Conservation (phyloP, 2,113 vertebrate species). For the Elephantulus edwardii region DNA sequence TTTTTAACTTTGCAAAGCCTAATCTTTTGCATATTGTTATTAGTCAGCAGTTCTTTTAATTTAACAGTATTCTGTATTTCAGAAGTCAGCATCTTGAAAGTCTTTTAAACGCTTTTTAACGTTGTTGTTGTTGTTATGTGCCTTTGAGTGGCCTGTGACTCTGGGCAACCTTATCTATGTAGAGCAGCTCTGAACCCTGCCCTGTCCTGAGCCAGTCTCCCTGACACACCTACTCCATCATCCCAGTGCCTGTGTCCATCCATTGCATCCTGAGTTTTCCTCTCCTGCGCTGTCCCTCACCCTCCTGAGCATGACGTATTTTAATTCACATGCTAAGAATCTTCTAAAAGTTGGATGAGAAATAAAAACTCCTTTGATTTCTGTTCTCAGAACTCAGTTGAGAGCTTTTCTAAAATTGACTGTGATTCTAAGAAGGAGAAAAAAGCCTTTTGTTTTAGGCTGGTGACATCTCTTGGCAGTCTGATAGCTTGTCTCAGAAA, state of each 20-base stretch:
- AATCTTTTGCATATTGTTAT: not conserved
- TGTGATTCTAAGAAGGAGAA: not conserved
- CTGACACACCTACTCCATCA: no score
- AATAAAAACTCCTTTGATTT: constrained; percentile 39
- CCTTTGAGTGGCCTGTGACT: no score
- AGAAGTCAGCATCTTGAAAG: constrained; percentile 10
- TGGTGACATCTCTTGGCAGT: not conserved
- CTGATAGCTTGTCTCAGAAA: constrained; percentile 17
- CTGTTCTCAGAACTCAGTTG: not conserved
- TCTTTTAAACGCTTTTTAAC: no score
- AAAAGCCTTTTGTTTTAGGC: not conserved
- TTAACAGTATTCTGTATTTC: not conserved
- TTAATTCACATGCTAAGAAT: constrained; percentile 14
- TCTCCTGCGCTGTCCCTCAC: no score
- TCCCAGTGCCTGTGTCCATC: no score
- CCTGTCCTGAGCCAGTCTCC: no score
- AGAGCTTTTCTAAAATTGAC: constrained; percentile 29
- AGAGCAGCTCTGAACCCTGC: no score
- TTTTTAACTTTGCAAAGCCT: constrained; percentile 22
- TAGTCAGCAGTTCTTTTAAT: not conserved
- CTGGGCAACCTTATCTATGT: no score
- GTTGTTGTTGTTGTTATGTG: no score
- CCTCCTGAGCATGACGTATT: no score
- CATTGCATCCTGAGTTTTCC: no score
- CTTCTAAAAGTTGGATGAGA: constrained; percentile 25